phyloP scores from a whole-genome alignment of 2,888 invertebrate species.

The Acronicta aceris region DNA sequence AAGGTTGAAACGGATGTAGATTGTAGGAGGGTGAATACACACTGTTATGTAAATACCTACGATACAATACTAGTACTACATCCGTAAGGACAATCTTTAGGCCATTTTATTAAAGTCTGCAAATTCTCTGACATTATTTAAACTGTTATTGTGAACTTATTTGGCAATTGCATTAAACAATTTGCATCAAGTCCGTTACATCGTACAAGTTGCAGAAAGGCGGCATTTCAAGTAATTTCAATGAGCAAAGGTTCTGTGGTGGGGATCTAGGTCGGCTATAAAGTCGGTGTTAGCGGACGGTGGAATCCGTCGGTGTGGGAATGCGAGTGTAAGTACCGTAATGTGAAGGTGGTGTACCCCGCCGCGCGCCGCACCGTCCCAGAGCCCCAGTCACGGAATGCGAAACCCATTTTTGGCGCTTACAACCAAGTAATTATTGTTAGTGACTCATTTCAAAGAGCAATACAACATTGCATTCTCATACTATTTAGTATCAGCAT shows the following conservation, averaged over 20 bases:
- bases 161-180: too few relatives aligned
- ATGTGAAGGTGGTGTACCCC: conserved; percentile 74
- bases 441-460: conserved; percentile 79
- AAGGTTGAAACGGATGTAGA: conserved; percentile 42
- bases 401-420: conserved; percentile 84
- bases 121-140: too few relatives aligned
- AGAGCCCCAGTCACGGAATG: conserved; percentile 78
- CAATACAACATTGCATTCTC: conserved; percentile 39
- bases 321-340: conserved; percentile 86
- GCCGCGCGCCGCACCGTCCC: conserved; percentile 24
- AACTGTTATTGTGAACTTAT: too few relatives aligned
- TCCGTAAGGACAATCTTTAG: conserved; percentile 32
- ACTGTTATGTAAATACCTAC: neutral
- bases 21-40: conserved; percentile 18
- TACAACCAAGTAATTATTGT: conserved; percentile 70
- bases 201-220: conserved; percentile 30
- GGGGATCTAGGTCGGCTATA: conserved; percentile 79
- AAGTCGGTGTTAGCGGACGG: conserved; percentile 64
- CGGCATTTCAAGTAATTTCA: conserved; percentile 22
- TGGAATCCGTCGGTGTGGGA: conserved; percentile 86
- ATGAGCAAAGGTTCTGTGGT: conserved; percentile 52
- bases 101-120: neutral
- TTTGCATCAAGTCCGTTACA: neutral
- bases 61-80: conserved; percentile 13
- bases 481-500: neutral